Conservation (phyloP, 64 coral and sea anemone species). For the Actinia tenebrosa region DNA sequence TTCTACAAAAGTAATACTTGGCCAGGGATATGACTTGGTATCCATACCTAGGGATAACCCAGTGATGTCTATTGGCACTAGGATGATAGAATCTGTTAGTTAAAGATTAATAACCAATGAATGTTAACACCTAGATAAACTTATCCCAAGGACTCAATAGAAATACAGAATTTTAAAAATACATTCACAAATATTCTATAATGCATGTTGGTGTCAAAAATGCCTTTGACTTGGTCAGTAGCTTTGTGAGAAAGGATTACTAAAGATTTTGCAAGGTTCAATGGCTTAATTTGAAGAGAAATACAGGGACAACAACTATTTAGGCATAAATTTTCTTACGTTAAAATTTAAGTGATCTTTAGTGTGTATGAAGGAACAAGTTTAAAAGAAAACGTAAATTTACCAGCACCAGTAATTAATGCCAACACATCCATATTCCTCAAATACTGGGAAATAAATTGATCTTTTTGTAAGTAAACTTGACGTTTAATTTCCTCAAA, state of each 20-base stretch:
- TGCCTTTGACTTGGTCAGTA: neutral
- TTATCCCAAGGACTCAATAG: neutral
- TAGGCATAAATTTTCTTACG: neutral
- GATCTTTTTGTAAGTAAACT: neutral
- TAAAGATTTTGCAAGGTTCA: neutral
- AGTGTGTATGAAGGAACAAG: neutral
- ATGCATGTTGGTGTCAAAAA: neutral
- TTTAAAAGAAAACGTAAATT: neutral
- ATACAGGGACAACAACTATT: neutral
- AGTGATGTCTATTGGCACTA: neutral
- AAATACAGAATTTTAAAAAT: neutral
- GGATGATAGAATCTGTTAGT: neutral
- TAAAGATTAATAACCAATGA: neutral
- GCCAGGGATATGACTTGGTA: no score
- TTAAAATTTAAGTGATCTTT: neutral
- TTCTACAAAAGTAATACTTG: no score
- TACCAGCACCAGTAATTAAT: neutral
- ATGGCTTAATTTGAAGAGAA: neutral
- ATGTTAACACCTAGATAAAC: neutral
- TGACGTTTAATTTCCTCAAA: neutral
- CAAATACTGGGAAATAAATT: neutral
- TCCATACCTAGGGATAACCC: no score
- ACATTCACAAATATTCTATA: neutral
- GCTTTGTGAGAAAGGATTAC: neutral
- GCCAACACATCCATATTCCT: neutral